Percentiles rank a stretch among this genome's conserved stretches.
Conservation (phyloP, 2,797 vertebrate genomes). For the Petrocephalus schoutedeni region DNA sequence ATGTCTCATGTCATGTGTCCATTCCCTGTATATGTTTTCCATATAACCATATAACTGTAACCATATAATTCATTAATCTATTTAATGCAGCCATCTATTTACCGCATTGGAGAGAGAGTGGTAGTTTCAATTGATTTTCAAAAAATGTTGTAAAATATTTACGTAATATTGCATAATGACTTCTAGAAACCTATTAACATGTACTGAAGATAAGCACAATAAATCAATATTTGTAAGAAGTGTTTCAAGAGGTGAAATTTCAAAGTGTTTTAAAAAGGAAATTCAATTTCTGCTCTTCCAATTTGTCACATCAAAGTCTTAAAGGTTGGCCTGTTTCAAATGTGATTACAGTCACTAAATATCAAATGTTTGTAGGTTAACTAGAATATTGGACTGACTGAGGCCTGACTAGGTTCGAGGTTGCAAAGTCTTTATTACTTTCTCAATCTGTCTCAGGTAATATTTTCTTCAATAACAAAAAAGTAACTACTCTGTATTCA, state of each 20-base stretch:
- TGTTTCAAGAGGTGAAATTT: neutral
- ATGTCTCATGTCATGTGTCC: neutral
- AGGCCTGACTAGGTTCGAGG: neutral
- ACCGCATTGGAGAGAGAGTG: neutral
- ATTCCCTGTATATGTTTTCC: neutral
- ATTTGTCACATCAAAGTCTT: constrained; percentile 12
- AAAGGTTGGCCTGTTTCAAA: constrained; percentile 5
- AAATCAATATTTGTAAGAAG: neutral
- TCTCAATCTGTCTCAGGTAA: neutral
- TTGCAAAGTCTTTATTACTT: neutral
- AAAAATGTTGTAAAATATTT: neutral
- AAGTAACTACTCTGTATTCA: neutral
- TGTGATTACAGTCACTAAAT: neutral
- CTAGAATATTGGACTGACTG: neutral
- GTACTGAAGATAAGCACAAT: neutral
- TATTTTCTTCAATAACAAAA: neutral
- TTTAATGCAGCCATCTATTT: neutral
- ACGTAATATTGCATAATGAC: neutral
- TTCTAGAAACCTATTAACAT: neutral
- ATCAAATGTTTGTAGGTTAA: neutral
- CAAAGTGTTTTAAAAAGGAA: neutral
- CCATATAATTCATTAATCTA: neutral
- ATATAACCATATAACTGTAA: neutral
- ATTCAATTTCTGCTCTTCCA: constrained; percentile 5
- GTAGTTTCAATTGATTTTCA: neutral